Evolutionary conservation across 1,140 invertebrate species (phyloP), one percentile per base, ranked within the genome.

Genomic region (Lanistes nyassanus): DNA sequence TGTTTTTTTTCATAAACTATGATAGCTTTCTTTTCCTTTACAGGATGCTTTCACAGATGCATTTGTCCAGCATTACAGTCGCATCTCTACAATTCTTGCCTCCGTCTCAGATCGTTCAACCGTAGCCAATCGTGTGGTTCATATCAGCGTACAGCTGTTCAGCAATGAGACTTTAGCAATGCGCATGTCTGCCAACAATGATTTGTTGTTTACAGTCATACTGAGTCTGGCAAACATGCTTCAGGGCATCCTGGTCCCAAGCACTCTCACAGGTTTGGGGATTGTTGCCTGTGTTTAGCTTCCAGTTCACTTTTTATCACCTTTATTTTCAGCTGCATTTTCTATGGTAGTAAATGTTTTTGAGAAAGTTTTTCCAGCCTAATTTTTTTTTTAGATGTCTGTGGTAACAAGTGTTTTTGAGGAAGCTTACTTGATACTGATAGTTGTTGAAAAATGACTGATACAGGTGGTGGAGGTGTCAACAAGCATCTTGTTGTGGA

Each of bases 91-190:
- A 81, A 96, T 98, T 89, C 91, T 99, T 56, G 95, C 97, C 84
- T 92, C 93, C 79, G 95, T 95, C 0, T 90, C 91, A 23, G 95
- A 97, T 42, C 76, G 87, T 26, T 60, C 79, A 23, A 82, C 80
- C 11, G 91, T 99, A 3, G 97, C 96, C 76, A 98, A 98, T 90
- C 92, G 96, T 66, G 96, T 99, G 6, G 97, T 99, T 1, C 97
- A 99, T 88, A 97, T 99, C 86, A 97, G 95, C 85, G 97, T 99
- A 4, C 97, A 95, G 89, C 88, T 99, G 60, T 98, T 99, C 89
- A 97, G 95, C 78, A 98, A 98, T 87, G 96, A 98, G 90, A 93
- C 93, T 51, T 89, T 98, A 7, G 96, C 97, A 1, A 90, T 95
- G 29, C 92, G 94, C 83, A 98, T 98, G 94, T 95, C 96, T 19